Evolutionary conservation across 1,140 invertebrate genomes (phyloP).

Genomic region (Aphelenchoides fujianensis): DNA sequence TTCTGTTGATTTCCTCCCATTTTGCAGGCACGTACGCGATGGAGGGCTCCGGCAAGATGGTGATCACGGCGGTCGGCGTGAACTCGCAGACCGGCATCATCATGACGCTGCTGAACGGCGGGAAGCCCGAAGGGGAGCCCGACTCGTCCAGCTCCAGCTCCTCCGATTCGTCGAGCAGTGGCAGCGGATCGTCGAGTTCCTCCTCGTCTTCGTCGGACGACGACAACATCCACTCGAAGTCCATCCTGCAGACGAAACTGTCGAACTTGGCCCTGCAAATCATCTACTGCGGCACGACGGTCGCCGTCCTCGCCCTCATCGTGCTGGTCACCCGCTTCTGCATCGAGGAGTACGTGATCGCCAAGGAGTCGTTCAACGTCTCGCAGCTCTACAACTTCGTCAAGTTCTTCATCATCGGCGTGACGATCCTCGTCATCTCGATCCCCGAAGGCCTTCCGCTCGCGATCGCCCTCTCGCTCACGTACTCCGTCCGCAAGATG

Average conservation of each 20-base stretch:
- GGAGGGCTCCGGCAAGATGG: conserved; percentile 61
- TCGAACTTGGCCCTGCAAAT: conserved; percentile 62
- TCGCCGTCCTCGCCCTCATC: conserved; percentile 55
- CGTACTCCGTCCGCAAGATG: conserved; percentile 64
- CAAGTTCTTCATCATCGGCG: conserved; percentile 60
- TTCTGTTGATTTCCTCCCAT: too few relatives aligned
- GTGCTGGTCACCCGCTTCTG: conserved; percentile 60
- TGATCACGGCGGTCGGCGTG: conserved; percentile 61
- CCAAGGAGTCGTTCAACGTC: conserved; percentile 42
- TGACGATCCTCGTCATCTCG: conserved; percentile 62
- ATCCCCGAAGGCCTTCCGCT: conserved; percentile 62
- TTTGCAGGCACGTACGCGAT: conserved; percentile 63
- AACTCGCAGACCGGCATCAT: conserved; percentile 63
- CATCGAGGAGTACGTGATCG: conserved; percentile 51
- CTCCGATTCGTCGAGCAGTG: too few relatives aligned
- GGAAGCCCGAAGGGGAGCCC: conserved; percentile 61
- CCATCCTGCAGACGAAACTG: conserved; percentile 61
- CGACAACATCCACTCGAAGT: conserved; percentile 56
- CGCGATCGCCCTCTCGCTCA: conserved; percentile 61
- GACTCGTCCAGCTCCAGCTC: conserved; percentile 26
- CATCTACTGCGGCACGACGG: conserved; percentile 56
- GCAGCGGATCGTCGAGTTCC: conserved; percentile 16
- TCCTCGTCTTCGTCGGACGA: conserved; percentile 26
- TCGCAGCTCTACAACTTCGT: conserved; percentile 54
- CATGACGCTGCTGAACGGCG: conserved; percentile 66